phyloP scores from a whole-genome alignment of 2,113 vertebrate species.

The Penelope pileata region DNA sequence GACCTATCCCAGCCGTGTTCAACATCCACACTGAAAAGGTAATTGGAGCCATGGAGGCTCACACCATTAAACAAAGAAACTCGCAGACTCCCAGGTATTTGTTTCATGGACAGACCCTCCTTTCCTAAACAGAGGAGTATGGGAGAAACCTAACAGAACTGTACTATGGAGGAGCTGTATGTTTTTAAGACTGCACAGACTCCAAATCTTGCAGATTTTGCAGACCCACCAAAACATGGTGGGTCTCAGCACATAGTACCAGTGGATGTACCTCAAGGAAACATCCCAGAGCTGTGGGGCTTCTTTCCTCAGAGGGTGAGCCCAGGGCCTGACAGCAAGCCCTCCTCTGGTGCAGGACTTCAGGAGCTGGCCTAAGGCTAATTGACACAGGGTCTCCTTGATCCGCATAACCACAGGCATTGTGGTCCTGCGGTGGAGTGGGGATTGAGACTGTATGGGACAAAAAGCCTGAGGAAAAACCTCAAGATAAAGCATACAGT shows the following conservation, averaged over 20 bases:
- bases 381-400: not conserved
- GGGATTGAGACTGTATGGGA: not conserved
- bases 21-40: not conserved
- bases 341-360: not conserved
- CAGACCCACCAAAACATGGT: not conserved
- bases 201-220: not conserved
- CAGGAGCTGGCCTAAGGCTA: not conserved
- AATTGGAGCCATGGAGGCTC: not conserved
- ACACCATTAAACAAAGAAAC: not conserved
- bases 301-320: not conserved
- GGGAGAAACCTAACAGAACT: rapidly evolving
- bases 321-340: not conserved
- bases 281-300: not conserved
- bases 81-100: not conserved
- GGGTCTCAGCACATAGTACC: not conserved
- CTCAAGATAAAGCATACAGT: not conserved
- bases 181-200: not conserved
- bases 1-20: not conserved
- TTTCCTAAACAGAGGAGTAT: not conserved
- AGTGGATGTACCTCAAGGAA: not conserved
- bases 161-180: not conserved
- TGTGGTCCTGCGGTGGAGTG: not conserved
- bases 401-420: not conserved
- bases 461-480: not conserved
- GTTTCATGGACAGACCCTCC: not conserved